These are phyloP conservation scores for Tympanuchus pallidicinctus DNA, from an alignment of 2,113 vertebrate genomes.

Conservation along the genomic window DNA sequence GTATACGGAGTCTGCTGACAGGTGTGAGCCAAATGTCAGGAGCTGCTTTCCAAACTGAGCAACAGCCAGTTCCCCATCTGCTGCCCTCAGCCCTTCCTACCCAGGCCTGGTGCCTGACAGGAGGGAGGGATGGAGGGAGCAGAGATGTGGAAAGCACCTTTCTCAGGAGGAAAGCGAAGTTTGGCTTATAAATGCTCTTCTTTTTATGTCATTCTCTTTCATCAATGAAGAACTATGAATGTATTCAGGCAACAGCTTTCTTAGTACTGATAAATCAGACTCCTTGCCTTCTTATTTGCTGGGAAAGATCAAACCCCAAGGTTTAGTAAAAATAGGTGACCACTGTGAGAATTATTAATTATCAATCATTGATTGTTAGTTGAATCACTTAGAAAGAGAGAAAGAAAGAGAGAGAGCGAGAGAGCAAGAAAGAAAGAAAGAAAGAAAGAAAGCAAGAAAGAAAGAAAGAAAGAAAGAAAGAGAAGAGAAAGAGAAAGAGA, in stretches of 20 bases:
- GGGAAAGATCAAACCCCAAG: background rate
- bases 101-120: background rate
- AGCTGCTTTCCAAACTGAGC: constrained; percentile 55
- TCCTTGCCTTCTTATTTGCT: background rate
- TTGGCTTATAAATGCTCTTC: background rate
- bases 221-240: background rate
- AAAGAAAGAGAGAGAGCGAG: background rate
- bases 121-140: background rate
- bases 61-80: constrained; percentile 55
- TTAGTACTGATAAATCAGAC: background rate
- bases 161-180: background rate
- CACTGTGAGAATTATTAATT: background rate
- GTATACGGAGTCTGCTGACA: constrained; percentile 56
- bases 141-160: background rate
- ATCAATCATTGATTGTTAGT: background rate
- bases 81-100: background rate
- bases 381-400: background rate
- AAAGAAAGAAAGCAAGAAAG: too few relatives aligned
- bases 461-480: too few relatives aligned
- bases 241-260: background rate
- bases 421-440: too few relatives aligned
- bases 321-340: background rate
- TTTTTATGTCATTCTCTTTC: background rate
- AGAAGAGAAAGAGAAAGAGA: too few relatives aligned
- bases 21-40: constrained; percentile 69